Conservation (phyloP, 2,797 vertebrate genomes). For the Enteromius viviparus region DNA sequence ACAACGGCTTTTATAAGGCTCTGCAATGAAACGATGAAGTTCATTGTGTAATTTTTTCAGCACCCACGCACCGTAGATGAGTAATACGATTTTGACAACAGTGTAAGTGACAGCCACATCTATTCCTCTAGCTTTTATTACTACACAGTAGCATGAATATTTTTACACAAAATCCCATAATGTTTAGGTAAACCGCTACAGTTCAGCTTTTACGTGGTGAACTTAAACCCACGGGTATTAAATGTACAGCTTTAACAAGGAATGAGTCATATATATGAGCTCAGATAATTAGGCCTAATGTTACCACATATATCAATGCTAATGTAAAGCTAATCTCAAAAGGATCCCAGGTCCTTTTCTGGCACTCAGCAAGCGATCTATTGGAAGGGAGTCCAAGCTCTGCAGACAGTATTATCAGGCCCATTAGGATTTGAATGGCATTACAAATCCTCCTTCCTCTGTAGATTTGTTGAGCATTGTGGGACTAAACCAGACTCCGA, state of each 20-base stretch:
- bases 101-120: slow-evolving; percentile 8
- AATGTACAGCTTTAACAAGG: background rate
- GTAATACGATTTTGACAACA: background rate
- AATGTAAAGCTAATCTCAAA: slow-evolving; percentile 27
- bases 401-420: slow-evolving; percentile 43
- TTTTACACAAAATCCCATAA: background rate
- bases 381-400: slow-evolving; percentile 17
- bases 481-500: slow-evolving; percentile 47
- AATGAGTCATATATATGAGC: slow-evolving; percentile 1
- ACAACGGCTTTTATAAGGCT: slow-evolving; percentile 17
- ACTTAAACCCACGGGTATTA: background rate
- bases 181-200: background rate
- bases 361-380: background rate
- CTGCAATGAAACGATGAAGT: slow-evolving; percentile 10
- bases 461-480: slow-evolving; percentile 30
- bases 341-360: slow-evolving; percentile 4
- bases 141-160: background rate
- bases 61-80: slow-evolving; percentile 4
- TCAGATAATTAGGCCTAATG: slow-evolving; percentile 14
- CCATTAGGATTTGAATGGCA: slow-evolving; percentile 55
- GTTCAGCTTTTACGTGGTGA: background rate
- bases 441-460: slow-evolving; percentile 41
- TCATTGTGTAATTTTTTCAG: slow-evolving; percentile 12
- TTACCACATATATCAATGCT: background rate
- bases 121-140: background rate